Conservation (phyloP, 2,113 vertebrate genomes). For the Rhineura floridana region DNA sequence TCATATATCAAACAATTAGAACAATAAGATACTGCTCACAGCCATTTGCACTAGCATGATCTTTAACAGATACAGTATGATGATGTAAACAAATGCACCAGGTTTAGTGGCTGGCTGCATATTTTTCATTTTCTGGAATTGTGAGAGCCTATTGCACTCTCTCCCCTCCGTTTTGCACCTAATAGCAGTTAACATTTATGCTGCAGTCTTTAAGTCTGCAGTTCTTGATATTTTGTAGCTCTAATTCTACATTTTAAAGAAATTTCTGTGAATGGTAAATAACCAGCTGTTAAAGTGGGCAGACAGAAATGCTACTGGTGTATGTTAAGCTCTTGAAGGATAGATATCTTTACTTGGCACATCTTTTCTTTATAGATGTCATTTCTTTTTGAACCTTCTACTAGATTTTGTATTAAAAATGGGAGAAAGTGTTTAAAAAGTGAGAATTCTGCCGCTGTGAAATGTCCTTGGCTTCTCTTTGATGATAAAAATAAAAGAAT, state of each 20-base stretch:
- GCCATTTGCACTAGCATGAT: background rate
- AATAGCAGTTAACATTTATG: background rate
- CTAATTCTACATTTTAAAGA: background rate
- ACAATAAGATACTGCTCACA: background rate
- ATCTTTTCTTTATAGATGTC: background rate
- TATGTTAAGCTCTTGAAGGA: background rate
- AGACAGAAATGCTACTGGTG: background rate
- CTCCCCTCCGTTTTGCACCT: background rate
- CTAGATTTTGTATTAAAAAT: conserved; percentile 22
- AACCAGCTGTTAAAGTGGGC: conserved; percentile 7
- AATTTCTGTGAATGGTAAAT: background rate
- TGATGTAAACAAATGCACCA: background rate
- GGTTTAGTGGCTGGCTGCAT: no score
- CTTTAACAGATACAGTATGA: background rate
- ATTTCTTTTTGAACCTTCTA: conserved; percentile 21
- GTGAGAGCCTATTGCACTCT: background rate
- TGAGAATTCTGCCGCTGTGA: conserved; percentile 27
- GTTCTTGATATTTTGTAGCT: background rate
- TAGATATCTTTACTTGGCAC: background rate
- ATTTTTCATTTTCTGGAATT: background rate
- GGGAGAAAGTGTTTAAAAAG: conserved; percentile 34
- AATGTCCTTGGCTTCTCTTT: conserved; percentile 30
- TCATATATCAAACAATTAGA: background rate
- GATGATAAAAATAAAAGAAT: conserved; percentile 38
- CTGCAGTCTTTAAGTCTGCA: conserved; percentile 27